Base-by-base conservation (phyloP, 2,888 invertebrate species). In the Noctua comes region DNA sequence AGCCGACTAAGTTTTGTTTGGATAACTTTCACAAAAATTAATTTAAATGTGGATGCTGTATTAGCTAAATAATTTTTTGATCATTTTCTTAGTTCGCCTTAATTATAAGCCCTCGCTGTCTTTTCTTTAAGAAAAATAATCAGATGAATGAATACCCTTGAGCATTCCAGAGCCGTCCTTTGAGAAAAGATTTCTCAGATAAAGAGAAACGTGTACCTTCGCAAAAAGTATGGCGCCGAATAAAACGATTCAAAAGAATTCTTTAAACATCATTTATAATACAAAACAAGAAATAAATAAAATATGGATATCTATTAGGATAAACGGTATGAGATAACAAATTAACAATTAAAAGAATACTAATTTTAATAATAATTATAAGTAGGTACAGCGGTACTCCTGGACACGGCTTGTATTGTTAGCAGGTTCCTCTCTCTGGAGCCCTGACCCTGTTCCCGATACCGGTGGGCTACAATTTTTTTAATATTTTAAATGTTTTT, bases 131-230 rank as follows among this genome's bases (percentile, higher is more conserved):
- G 91, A 93, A 94, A 93, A 92, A 94, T 94, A 95, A 94, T 95
- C 93, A 93, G 93, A 94, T 94, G 91, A 95, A 95, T 93, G 91
- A 95, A 95, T 93, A 92, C 93, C 93, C 93, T 93, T 91, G 93
- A 94, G 93, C 92, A 94, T 94, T 93, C 92, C 92, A 91, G 92
- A 89, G 89, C 91, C 91, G 93, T 91, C 93, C 94, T 96, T 95
- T 95, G 93, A 94, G 92, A 92, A 91, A 90, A 95, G 92, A 93
- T 95, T 93, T 93, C 87, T 88, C 85, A 93, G 94, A 94, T 94
- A 95, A 95, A 94, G 92, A 92, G 93, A 94, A 94, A 93, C 92
- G 91, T 94, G 89, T 92, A 91, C 82, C 84, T 85, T 68, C 90
- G 90, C 89, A 89, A 90, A 92, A 93, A 93, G 91, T 91, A 93